Conservation (phyloP, 2,888 invertebrate genomes). For the Cyaniris semiargus region DNA sequence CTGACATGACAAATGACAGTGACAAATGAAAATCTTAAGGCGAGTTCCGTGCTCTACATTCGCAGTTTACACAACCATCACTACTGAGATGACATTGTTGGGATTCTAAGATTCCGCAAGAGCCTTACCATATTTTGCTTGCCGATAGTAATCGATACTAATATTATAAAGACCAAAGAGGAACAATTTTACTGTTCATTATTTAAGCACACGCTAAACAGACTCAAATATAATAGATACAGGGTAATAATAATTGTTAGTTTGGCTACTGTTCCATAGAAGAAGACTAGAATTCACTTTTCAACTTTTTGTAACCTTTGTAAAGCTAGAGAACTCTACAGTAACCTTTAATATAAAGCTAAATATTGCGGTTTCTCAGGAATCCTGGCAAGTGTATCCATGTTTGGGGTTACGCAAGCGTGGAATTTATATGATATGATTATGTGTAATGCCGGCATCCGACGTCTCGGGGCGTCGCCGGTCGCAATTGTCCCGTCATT, state of each 20-base stretch:
- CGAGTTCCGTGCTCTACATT: not conserved
- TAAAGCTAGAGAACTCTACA: not conserved
- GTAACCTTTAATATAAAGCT: too few relatives aligned
- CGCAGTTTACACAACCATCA: constrained; percentile 9
- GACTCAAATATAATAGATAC: too few relatives aligned
- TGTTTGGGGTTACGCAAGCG: constrained; percentile 3
- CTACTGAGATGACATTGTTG: not conserved
- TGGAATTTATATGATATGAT: constrained; percentile 24
- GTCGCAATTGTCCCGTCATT: constrained; percentile 78
- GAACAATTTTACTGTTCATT: not conserved
- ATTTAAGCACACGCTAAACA: too few relatives aligned
- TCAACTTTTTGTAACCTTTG: too few relatives aligned
- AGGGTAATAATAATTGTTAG: too few relatives aligned
- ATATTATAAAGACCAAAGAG: not conserved
- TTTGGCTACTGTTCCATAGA: too few relatives aligned
- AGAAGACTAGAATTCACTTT: too few relatives aligned
- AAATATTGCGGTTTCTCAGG: not conserved
- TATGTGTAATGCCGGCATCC: constrained; percentile 35
- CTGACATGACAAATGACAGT: constrained; percentile 25
- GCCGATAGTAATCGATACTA: not conserved
- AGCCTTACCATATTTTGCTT: not conserved
- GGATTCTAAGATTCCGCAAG: not conserved
- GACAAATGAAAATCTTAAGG: constrained; percentile 26
- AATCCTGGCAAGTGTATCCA: not conserved
- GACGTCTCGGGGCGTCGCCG: constrained; percentile 60